Conservation (phyloP, 2,888 invertebrate species). For the Molanna angustata region DNA sequence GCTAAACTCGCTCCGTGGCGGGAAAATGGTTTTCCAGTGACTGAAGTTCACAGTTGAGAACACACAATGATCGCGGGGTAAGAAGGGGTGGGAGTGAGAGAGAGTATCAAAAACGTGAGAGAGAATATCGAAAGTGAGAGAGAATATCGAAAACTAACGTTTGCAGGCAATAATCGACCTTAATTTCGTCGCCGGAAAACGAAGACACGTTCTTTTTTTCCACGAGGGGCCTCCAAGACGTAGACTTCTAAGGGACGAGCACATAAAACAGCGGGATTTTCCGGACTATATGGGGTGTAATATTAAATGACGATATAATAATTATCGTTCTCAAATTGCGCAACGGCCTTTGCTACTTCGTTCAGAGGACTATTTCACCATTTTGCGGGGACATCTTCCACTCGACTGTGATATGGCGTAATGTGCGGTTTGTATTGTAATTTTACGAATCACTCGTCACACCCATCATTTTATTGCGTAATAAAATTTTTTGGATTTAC, state of each 20-base stretch:
- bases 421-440: background rate
- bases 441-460: background rate
- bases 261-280: slow-evolving; percentile 29
- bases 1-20: slow-evolving; percentile 27
- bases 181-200: slow-evolving; percentile 13
- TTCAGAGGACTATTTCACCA: background rate
- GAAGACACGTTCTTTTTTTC: slow-evolving; percentile 6
- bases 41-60: slow-evolving; percentile 38
- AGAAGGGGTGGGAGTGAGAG: slow-evolving; percentile 4
- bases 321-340: slow-evolving; percentile 23
- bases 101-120: slow-evolving; percentile 21
- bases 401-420: no score
- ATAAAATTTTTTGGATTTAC: background rate
- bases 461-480: background rate
- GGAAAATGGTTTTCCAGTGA: slow-evolving; percentile 48
- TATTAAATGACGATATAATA: slow-evolving; percentile 31
- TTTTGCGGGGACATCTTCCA: no score
- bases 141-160: slow-evolving; percentile 6
- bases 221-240: slow-evolving; percentile 3
- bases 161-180: slow-evolving; percentile 22
- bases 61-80: slow-evolving; percentile 27
- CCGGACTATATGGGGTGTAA: slow-evolving; percentile 31
- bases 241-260: background rate
- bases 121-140: no score
- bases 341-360: background rate